Percentiles rank a stretch among this genome's conserved stretches.
phyloP scores from a whole-genome alignment of 2,113 vertebrate species.

The Boleophthalmus pectinirostris region DNA sequence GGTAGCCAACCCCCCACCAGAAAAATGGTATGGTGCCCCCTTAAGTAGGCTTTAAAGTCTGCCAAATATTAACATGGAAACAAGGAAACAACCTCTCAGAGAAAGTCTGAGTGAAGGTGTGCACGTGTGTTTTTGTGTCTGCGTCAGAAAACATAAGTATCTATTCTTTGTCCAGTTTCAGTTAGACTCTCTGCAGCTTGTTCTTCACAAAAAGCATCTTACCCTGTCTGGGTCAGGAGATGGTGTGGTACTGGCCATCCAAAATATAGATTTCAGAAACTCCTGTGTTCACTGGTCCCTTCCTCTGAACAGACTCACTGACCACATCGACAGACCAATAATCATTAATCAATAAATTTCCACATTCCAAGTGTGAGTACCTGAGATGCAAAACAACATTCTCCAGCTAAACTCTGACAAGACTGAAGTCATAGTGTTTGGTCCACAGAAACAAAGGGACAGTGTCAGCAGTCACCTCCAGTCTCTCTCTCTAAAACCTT shows the following conservation, averaged over 20 bases:
- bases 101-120: constrained; percentile 13
- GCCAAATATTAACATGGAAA: background rate
- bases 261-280: background rate
- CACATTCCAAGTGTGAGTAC: constrained; percentile 25
- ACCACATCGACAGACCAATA: background rate
- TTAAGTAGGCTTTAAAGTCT: too few species aligned
- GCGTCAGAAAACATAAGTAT: constrained; percentile 6
- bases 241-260: background rate
- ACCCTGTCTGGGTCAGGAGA: background rate
- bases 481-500: too few species aligned
- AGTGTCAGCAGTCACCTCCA: too few species aligned
- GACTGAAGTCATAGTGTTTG: too few species aligned
- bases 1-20: too few species aligned
- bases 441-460: too few species aligned
- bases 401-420: too few species aligned
- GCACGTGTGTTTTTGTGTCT: constrained; percentile 8
- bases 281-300: background rate
- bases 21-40: too few species aligned
- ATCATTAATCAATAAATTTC: background rate
- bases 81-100: constrained; percentile 10
- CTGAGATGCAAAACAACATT: too few species aligned
- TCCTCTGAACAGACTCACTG: background rate
- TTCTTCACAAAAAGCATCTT: background rate
- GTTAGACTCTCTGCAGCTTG: constrained; percentile 7
- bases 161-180: constrained; percentile 22